Percentiles rank a stretch among this genome's conserved stretches.
Evolutionary conservation across 2,888 invertebrate species (phyloP).

Genomic region (Phoenoteleia sp.): DNA sequence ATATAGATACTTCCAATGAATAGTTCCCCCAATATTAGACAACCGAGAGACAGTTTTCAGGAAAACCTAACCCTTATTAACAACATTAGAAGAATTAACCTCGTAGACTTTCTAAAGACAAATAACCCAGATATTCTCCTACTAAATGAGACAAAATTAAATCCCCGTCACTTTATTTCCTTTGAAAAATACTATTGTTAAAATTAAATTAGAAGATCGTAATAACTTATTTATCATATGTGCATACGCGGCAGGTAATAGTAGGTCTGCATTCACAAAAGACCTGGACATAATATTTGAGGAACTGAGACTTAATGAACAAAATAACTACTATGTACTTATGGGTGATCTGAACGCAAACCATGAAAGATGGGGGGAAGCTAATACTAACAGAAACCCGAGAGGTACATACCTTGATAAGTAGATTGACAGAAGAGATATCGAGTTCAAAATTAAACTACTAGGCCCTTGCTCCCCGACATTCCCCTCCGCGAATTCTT

Average conservation of each 20-base stretch:
- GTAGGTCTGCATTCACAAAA: background rate
- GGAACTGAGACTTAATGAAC: background rate
- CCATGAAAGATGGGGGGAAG: conserved; percentile 39
- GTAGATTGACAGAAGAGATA: background rate
- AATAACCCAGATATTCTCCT: conserved; percentile 38
- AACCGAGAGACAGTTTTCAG: too few relatives aligned
- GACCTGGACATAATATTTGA: conserved; percentile 35
- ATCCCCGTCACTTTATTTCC: background rate
- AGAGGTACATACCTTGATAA: conserved; percentile 19
- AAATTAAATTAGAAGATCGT: conserved; percentile 2
- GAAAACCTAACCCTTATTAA: background rate
- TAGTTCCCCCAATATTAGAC: too few relatives aligned
- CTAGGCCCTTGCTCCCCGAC: conserved; percentile 11
- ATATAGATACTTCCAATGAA: too few relatives aligned
- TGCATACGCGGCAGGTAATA: conserved; percentile 45
- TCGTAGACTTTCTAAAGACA: conserved; percentile 20
- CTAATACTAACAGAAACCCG: background rate
- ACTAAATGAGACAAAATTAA: conserved; percentile 59
- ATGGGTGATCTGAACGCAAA: conserved; percentile 65
- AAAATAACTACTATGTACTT: conserved; percentile 51
- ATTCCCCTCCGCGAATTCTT: conserved; percentile 15
- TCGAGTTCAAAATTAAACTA: background rate
- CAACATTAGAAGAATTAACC: conserved; percentile 36
- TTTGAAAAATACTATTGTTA: conserved; percentile 10
- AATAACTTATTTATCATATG: conserved; percentile 39